These are phyloP conservation scores for Apis laboriosa DNA, from an alignment of 1,140 invertebrate species.

Conservation along the genomic window DNA sequence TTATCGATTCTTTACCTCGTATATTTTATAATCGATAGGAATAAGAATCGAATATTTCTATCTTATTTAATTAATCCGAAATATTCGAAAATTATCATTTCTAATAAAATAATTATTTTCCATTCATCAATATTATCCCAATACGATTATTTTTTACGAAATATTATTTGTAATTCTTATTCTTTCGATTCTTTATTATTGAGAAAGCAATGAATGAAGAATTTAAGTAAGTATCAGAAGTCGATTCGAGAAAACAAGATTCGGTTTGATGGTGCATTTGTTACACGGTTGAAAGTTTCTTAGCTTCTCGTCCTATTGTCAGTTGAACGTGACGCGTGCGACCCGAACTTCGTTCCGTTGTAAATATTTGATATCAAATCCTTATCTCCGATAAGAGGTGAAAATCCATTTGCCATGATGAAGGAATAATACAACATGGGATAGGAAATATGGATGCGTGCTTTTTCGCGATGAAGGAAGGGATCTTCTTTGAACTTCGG, in stretches of 20 bases:
- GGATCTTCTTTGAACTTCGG: not conserved
- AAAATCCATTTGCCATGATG: not conserved
- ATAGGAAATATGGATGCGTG: not conserved
- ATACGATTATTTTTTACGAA: too few relatives aligned
- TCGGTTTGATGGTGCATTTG: too few relatives aligned
- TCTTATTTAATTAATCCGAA: too few relatives aligned
- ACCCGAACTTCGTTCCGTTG: not conserved
- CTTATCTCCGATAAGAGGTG: not conserved
- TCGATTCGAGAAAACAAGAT: not conserved
- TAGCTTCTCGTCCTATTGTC: conserved; percentile 8
- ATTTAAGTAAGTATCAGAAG: not conserved
- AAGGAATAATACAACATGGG: not conserved
- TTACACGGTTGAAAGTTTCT: conserved; percentile 19
- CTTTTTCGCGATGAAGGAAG: not conserved
- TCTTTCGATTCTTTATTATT: not conserved
- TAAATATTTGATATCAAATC: conserved; percentile 33
- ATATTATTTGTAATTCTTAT: too few relatives aligned
- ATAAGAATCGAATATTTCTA: too few relatives aligned
- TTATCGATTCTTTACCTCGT: not conserved
- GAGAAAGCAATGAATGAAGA: too few relatives aligned
- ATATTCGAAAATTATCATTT: too few relatives aligned
- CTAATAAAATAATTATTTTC: too few relatives aligned
- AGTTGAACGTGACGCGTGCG: conserved; percentile 3
- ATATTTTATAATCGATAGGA: not conserved
- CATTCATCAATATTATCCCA: too few relatives aligned